Evolutionary conservation across 1,140 invertebrate species (phyloP), one percentile per base, ranked within the genome.

Genomic region (Brachionus manjavacas): DNA sequence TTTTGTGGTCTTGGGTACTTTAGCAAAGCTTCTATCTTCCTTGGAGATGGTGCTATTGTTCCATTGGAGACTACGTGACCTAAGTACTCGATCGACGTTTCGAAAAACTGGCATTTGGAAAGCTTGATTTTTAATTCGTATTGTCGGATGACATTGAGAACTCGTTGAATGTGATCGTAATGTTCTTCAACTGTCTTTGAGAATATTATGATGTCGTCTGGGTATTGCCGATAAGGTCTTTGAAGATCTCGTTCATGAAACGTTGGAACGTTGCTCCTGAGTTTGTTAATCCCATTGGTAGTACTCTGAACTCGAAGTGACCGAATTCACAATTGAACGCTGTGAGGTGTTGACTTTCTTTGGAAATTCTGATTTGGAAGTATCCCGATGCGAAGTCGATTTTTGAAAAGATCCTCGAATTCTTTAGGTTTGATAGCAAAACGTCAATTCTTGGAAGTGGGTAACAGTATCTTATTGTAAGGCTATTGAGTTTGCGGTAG

Each of bases 1-100:
- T 84, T 88, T 55, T 74, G 86, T 46, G 86, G 86, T 14, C 70
- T 35, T 28, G 70, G 7, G 23, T 16, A 14, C n/a, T 74, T 14
- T 74, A 35, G 25, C 12, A 35, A 14, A n/a, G 4, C 16, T 74
- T 74, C 25, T 8, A 28, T 23, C 12, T 16, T 41, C 28, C 16
- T 74, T 74, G 31, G 31, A 12, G 31, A 16, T 25, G 70, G 70
- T 46, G 8, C 7, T 28, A 74, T 14, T 12, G 14, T 14, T 28
- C 11, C 12, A 16, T 23, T 14, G n/a, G 8, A 11, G n/a, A 74
- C 12, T 23, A 74, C 70, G 23, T 74, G 70, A 35, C 70, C 70
- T 74, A 74, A 25, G 70, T 74, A 74, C 8, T 74, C 70, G n/a
- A 74, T 25, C 28, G 70, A 74, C 6, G 70, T 35, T 46, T 74